phyloP scores from a whole-genome alignment of 2,797 vertebrate genomes.

The Rhinichthys osculus region DNA sequence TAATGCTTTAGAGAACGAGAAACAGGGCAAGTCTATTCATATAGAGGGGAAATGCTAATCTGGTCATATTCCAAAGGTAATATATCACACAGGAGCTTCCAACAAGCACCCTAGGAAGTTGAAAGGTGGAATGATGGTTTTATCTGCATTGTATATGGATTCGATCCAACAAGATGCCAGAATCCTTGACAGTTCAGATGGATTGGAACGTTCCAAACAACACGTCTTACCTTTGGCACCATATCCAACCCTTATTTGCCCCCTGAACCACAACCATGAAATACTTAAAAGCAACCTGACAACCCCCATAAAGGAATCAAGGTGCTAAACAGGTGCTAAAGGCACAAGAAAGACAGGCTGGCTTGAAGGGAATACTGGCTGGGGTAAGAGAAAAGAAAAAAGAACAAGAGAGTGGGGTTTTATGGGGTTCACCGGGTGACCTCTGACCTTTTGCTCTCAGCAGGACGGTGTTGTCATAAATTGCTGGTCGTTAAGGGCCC shows the following conservation, averaged over 20 bases:
- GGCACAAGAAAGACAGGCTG: slow-evolving; percentile 30
- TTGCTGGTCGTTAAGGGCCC: slow-evolving; percentile 77
- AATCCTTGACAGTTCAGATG: slow-evolving; percentile 5
- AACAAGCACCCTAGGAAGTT: background rate
- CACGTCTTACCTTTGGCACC: slow-evolving; percentile 41
- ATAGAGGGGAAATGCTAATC: background rate
- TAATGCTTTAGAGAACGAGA: background rate
- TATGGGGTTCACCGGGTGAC: slow-evolving; percentile 71
- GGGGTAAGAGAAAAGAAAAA: slow-evolving; percentile 43
- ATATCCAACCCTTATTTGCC: slow-evolving; percentile 69
- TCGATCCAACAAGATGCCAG: background rate
- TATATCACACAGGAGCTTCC: background rate
- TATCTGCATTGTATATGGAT: background rate
- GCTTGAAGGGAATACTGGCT: slow-evolving; percentile 39
- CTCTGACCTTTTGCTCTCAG: slow-evolving; percentile 73
- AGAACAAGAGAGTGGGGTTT: slow-evolving; percentile 61
- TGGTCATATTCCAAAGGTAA: background rate
- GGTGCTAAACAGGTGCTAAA: slow-evolving; percentile 79
- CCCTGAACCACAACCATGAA: slow-evolving; percentile 73
- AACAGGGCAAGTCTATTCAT: background rate
- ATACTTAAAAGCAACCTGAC: slow-evolving; percentile 75
- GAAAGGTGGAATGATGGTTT: slow-evolving; percentile 8
- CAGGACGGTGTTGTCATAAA: slow-evolving; percentile 78
- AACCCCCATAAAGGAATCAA: slow-evolving; percentile 73
- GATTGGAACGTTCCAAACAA: background rate